Evolutionary conservation across 2,797 vertebrate species (phyloP), one percentile per base, ranked within the genome.

Genomic region (Macropodus opercularis): DNA sequence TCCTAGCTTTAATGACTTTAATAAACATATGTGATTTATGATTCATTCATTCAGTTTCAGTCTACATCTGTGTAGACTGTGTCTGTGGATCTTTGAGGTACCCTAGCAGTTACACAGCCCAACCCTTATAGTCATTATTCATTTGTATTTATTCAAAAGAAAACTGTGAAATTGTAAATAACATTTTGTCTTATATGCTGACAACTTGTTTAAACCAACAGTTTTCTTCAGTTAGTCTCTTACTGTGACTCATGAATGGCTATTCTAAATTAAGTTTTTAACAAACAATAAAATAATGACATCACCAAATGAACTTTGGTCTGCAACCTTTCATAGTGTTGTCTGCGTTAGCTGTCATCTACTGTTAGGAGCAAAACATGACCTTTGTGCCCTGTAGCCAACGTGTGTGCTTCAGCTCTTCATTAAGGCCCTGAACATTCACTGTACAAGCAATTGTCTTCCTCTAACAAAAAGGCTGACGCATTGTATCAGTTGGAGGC

Each of bases 401-500:
- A 49, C 57, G 63, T 77, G 74, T 72, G 69, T 43, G 61, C 84
- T 77, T 81, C 65, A 86, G 79, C 81, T 82, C 87, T 90, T 90
- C 84, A 88, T 90, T 90, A 91, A 74, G 70, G 67, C 65, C 35
- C 75, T n/a, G 69, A 66, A 72, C 79, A 70, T 69, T 76, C 77
- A 59, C 72, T 75, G 77, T 76, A 77, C 79, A 63, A 81, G 73
- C 84, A 81, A 87, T 87, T 88, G 83, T 89, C 87, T 87, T 83
- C 72, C 55, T 49, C 61, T 53, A 73, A 89, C 86, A 79, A 83
- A 89, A 90, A 90, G 82, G 87, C 82, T 86, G 88, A 89, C 83
- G 83, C 87, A 87, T 86, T 88, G 80, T 85, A 86, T 91, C 90
- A 85, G 90, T 87, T 83, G 88, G 89, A 90, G 80, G 88, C 86